Base-by-base conservation (phyloP, 2,113 vertebrate genomes). In the Centropristis striata region DNA sequence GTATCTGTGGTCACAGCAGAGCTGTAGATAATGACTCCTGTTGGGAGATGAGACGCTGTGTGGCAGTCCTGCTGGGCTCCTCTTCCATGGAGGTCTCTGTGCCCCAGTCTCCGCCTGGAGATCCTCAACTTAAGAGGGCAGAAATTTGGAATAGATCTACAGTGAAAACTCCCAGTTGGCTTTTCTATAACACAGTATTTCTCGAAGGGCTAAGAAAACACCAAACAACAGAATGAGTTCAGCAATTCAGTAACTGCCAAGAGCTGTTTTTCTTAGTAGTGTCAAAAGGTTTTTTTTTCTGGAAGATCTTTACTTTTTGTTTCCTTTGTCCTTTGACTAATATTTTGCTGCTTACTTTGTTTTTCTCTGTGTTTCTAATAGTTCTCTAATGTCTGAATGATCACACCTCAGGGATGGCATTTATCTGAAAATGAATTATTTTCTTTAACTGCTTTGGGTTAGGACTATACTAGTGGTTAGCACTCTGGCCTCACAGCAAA, bases 21-120 rank as follows among this genome's bases (percentile, higher is more conserved):
- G 53, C 65, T 28, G 49, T 65, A 59, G 80, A 74, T 90, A 86
- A 87, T 75, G 80, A 87, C 84, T 86, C 53, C 59, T 84, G 64
- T 69, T 53, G 75, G 85, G 81, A 67, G 67, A 71, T 73, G 82
- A 77, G 81, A 49, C 66, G 8, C 64, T 74, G 28, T 65, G 78
- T 51, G 63, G 73, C 58, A 18, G 65, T 55, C 67, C 44, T 41
- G 69, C 71, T 25, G 76, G 68, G 51, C 21, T 65, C 20, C 49
- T 72, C 83, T 65, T 78, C 41, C 63, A 59, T 76, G 85, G 85
- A 71, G 78, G 81, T 83, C 70, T 69, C 65, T 5, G 3, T 0
- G 66, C 75, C 75, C 77, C 59, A 15, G 2, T 69, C 32, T 25
- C 49, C 1, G 47, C 78, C 58, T 27, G 4, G 60, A 80, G 78